phyloP scores from a whole-genome alignment of 2,797 vertebrate genomes.

The Brotogeris chrysoptera region DNA sequence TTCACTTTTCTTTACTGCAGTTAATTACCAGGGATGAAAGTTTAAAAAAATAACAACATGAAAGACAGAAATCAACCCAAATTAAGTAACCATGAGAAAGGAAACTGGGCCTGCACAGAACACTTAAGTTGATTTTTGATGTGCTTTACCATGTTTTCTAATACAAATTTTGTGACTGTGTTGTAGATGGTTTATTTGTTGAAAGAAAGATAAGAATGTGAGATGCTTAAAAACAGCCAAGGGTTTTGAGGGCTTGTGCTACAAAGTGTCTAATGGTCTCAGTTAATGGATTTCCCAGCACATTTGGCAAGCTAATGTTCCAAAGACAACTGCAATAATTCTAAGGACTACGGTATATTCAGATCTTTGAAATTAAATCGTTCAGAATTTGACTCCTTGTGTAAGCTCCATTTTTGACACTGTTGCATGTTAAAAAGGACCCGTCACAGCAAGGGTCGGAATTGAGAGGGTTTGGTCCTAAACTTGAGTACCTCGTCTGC shows the following conservation, averaged over 20 bases:
- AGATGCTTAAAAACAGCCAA: background rate
- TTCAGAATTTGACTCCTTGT: background rate
- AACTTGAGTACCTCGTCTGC: background rate
- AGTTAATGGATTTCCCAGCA: background rate
- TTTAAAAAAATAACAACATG: slow-evolving; percentile 42
- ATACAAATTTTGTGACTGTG: background rate
- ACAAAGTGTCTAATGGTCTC: background rate
- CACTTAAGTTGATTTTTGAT: background rate
- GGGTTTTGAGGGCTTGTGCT: background rate
- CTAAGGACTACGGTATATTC: background rate
- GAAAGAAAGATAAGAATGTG: slow-evolving; percentile 1
- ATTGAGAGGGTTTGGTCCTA: background rate
- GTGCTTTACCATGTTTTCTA: slow-evolving; percentile 18
- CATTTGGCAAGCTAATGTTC: background rate
- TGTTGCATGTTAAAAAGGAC: background rate
- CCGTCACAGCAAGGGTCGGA: background rate
- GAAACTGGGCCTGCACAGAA: slow-evolving; percentile 13
- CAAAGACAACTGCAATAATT: background rate
- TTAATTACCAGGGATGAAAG: slow-evolving; percentile 57
- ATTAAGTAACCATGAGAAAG: slow-evolving; percentile 20
- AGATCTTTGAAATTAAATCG: background rate
- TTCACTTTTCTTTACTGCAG: slow-evolving; percentile 40
- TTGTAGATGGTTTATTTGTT: slow-evolving; percentile 35
- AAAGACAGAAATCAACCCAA: slow-evolving; percentile 53
- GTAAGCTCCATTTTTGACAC: background rate